Evolutionary conservation across 2,888 invertebrate genomes (phyloP), one percentile per base, ranked within the genome.

Genomic region (Tuta absoluta): DNA sequence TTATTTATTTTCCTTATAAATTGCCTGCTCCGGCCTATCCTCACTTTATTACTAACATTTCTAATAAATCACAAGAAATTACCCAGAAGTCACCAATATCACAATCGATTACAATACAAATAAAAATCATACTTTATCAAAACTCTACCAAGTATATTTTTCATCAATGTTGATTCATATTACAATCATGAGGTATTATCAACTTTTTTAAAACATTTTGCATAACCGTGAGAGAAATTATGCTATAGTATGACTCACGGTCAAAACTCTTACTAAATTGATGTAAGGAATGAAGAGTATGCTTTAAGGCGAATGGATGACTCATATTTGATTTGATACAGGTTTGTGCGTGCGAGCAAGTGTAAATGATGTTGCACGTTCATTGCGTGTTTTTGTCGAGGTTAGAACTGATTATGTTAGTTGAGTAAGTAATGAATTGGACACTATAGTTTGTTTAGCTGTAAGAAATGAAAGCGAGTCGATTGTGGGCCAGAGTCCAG

Each of bases 201-300:
- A 62, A 49, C 28, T 23, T 53, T 53, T 53, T 53, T 23, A 23
- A n/a, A 53, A 38, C 53, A 62, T 62, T 62, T 62, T 62, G 62
- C 62, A 62, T 62, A 62, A 62, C 17, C 48, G 59, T 63, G 51
- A 14, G 28, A 62, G 61, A 63, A 24, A 45, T 63, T 73, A 23
- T 23, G 23, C 23, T 53, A 24, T 28, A 14, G 33, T 17, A 33
- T 56, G 72, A 72, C 38, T 75, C 73, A 75, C 67, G 66, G 66
- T 66, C 61, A 56, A 56, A 66, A 63, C 69, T 71, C 73, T 80
- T 82, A 83, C 79, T 72, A 72, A 82, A 85, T 81, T 79, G 77
- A 83, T 81, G 79, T 82, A 85, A 85, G 74, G 74, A 75, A 77
- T 33, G 33, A 33, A 8, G 33, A 33, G 4, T 8, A 33, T 74